These are phyloP conservation scores for Callionymus lyra DNA, from an alignment of 2,113 vertebrate species.

Conservation along the genomic window DNA sequence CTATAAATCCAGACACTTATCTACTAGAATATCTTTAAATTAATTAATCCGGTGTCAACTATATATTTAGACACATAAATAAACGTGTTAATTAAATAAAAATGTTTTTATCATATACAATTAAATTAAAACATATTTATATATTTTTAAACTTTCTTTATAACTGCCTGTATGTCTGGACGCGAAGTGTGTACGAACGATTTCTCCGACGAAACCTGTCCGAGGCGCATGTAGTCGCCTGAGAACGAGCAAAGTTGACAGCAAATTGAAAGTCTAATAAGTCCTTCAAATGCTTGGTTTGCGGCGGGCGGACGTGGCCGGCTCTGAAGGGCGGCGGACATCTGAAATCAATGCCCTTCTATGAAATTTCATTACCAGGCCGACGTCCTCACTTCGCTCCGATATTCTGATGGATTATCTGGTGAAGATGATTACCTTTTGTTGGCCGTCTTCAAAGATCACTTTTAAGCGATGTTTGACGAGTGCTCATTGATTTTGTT, in stretches of 20 bases:
- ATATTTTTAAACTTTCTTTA: conserved; percentile 12
- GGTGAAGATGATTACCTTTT: conserved; percentile 69
- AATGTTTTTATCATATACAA: too few relatives aligned
- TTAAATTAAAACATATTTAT: background rate
- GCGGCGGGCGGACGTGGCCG: conserved; percentile 72
- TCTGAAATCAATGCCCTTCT: conserved; percentile 90
- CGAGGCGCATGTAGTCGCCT: conserved; percentile 77
- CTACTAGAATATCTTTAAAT: too few relatives aligned
- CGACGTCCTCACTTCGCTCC: conserved; percentile 76
- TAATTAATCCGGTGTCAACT: too few relatives aligned
- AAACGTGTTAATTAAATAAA: too few relatives aligned
- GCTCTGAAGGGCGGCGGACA: conserved; percentile 84
- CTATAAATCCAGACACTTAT: too few relatives aligned
- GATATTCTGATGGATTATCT: conserved; percentile 92
- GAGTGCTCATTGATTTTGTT: conserved; percentile 64
- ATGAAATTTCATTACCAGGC: conserved; percentile 90
- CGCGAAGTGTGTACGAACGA: conserved; percentile 87
- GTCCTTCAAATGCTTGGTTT: conserved; percentile 87
- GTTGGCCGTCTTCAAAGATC: conserved; percentile 66
- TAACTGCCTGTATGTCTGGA: conserved; percentile 63
- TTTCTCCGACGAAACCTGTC: conserved; percentile 89
- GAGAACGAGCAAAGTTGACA: conserved; percentile 94
- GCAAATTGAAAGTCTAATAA: conserved; percentile 91
- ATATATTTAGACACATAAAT: too few relatives aligned
- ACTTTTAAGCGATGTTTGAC: conserved; percentile 66